phyloP scores from a whole-genome alignment of 2,113 vertebrate species.

The Chaetura pelagica region DNA sequence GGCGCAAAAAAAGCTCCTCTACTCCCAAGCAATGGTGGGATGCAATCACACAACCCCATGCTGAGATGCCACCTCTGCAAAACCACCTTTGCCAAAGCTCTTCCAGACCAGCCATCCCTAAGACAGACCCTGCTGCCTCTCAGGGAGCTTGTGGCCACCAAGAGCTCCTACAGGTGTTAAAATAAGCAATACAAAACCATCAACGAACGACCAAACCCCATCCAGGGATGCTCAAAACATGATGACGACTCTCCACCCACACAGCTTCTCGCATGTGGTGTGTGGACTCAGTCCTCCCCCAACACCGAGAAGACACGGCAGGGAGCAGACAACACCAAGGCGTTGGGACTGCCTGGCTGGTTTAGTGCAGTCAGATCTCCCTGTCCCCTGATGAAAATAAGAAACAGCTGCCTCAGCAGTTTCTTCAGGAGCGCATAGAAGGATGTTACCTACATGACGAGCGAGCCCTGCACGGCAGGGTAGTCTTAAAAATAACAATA shows the following conservation, averaged over 20 bases:
- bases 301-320: rapidly evolving
- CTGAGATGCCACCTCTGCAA: not conserved
- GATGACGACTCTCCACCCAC: not conserved
- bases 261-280: not conserved
- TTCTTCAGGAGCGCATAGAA: not conserved
- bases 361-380: not conserved
- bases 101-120: not conserved
- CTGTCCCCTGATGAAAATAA: not conserved
- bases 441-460: not conserved
- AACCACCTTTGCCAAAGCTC: not conserved
- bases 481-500: not conserved
- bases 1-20: not conserved
- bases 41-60: not conserved
- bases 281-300: not conserved
- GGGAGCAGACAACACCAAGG: not conserved
- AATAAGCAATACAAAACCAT: not conserved
- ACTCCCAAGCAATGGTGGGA: not conserved
- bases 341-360: not conserved
- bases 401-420: not conserved
- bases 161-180: not conserved
- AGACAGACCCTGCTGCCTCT: not conserved
- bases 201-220: not conserved
- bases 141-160: not conserved
- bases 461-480: not conserved
- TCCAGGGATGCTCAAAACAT: slow-evolving; percentile 18